phyloP scores from a whole-genome alignment of 2,888 invertebrate genomes.

The Rugalucina vietnamica region DNA sequence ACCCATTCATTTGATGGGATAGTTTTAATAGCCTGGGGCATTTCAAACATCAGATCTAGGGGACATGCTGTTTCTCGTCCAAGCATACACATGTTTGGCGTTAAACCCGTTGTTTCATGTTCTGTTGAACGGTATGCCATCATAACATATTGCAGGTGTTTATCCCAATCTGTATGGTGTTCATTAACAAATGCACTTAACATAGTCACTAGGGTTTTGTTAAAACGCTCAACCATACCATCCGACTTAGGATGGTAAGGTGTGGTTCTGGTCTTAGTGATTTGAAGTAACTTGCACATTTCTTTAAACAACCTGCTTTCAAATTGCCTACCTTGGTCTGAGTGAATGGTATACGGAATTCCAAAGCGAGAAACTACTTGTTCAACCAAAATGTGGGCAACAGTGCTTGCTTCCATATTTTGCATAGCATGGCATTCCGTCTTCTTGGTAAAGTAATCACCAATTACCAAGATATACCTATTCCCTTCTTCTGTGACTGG shows the following conservation, averaged over 20 bases:
- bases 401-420: conserved; percentile 29
- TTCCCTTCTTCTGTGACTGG: conserved; percentile 33
- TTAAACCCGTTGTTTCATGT: no score
- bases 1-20: conserved; percentile 35
- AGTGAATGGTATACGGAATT: not conserved
- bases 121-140: no score
- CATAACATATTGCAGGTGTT: conserved; percentile 30
- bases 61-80: conserved; percentile 32
- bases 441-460: conserved; percentile 45
- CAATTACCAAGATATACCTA: conserved; percentile 35
- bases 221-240: no score
- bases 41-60: no score
- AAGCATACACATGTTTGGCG: conserved; percentile 36
- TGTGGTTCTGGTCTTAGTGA: no score
- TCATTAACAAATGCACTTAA: conserved; percentile 36
- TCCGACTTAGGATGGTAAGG: no score
- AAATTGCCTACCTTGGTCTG: no score
- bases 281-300: no score
- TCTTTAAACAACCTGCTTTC: no score
- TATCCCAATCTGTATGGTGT: conserved; percentile 52
- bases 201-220: conserved; percentile 43
- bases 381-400: conserved; percentile 13
- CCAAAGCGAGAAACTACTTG: conserved; percentile 21
- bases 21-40: conserved; percentile 5
- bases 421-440: conserved; percentile 29